Base-by-base conservation (phyloP, 2,797 vertebrate species). In the Poeciliopsis paucimaculata region DNA sequence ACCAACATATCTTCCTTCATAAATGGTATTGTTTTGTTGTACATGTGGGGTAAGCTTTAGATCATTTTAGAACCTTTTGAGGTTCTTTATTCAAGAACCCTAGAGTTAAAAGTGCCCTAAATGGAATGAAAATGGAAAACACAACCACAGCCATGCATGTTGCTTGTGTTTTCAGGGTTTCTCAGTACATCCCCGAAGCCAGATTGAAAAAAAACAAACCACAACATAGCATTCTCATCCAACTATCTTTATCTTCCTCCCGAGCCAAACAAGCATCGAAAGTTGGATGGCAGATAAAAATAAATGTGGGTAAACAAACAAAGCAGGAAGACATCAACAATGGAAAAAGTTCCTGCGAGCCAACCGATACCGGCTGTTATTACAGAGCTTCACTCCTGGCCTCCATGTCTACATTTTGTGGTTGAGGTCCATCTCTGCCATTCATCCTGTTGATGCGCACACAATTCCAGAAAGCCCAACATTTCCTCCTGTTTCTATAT, bases 251-350 rank as follows among this genome's bases (percentile, higher is more conserved):
- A 82, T 36, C 46, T 60, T 77, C 55, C 66, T 77, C 82, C 75
- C 16, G 74, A 82, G 71, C 43, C 76, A 82, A 91, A 90, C 80
- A 81, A 55, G 26, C 41, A 3, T 73, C 10, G 8, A 75, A 66
- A 77, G 75, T 73, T 78, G 23, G 13, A 82, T 77, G 74, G 31
- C 1, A 51, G 87, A 88, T 76, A 46, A 86, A 92, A 95, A 93
- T 91, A 94, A 89, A 84, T 43, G 18, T 8, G 79, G 53, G 81
- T 84, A 92, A 91, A 90, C 83, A 93, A 93, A 92, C 88, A 93
- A 82, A 77, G 78, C 46, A 78, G 76, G 78, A 87, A 78, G 77
- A 84, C 79, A 88, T 88, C 84, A 91, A 85, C 88, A 88, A 90
- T 85, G 89, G 87, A 87, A 92, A 90, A 81, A 49, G 31, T 62